These are phyloP conservation scores for Novumbra hubbsi DNA, from an alignment of 2,797 vertebrate genomes.

Conservation along the genomic window DNA sequence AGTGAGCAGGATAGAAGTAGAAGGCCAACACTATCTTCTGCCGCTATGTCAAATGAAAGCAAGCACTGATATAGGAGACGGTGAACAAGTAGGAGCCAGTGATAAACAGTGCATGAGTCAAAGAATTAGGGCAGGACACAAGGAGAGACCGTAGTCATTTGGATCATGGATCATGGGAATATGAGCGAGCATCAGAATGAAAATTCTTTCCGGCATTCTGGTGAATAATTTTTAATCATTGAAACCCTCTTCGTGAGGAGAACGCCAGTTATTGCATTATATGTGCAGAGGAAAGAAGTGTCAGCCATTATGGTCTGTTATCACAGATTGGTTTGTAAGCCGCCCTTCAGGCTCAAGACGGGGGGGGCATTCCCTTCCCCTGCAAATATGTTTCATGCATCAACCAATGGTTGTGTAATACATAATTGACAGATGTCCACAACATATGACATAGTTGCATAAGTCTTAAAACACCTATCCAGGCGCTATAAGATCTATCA, in stretches of 20 bases:
- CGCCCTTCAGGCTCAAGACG: neutral
- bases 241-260: neutral
- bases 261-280: neutral
- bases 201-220: neutral
- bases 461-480: too few species aligned
- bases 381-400: too few species aligned
- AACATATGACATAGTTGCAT: too few species aligned
- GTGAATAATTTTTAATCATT: too few species aligned
- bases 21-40: neutral
- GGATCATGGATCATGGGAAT: neutral
- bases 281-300: neutral
- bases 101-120: neutral
- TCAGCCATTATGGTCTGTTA: neutral
- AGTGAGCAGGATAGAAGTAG: neutral
- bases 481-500: neutral
- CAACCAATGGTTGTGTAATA: too few species aligned
- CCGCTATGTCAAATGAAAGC: neutral
- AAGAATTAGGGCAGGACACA: neutral
- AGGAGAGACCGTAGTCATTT: neutral
- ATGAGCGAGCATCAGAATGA: neutral
- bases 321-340: neutral
- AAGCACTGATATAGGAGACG: neutral
- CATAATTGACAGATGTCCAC: too few species aligned
- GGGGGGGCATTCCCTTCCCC: too few species aligned
- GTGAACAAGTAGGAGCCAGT: slow-evolving; percentile 3